Evolutionary conservation across 2,888 invertebrate genomes (phyloP).

Genomic region (Hoplodrina ambigua): DNA sequence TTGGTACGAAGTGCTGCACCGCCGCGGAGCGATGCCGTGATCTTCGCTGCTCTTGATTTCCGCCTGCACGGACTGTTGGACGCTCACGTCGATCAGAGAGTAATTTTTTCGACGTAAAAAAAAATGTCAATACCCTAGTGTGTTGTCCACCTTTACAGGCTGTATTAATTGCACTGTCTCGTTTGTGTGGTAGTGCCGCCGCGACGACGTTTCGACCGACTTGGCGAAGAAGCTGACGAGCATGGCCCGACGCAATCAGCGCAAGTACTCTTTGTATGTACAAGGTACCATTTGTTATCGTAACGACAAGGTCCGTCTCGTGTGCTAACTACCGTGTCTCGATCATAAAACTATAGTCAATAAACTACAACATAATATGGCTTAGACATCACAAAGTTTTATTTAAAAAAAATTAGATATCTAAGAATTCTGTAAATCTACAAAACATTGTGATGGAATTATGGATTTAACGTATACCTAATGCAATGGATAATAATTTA

Average conservation of each 20-base stretch:
- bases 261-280: neutral
- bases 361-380: slow-evolving; percentile 26
- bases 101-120: too few species aligned
- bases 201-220: too few species aligned
- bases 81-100: too few species aligned
- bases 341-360: slow-evolving; percentile 36
- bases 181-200: too few species aligned
- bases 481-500: slow-evolving; percentile 7
- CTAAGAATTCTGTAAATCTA: neutral
- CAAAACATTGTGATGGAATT: neutral
- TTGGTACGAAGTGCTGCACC: too few species aligned
- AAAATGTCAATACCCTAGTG: too few species aligned
- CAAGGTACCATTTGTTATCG: slow-evolving; percentile 15
- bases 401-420: neutral
- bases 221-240: too few species aligned
- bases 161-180: too few species aligned
- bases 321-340: slow-evolving; percentile 3
- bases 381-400: slow-evolving; percentile 2
- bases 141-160: too few species aligned
- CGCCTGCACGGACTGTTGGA: too few species aligned
- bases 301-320: neutral
- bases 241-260: neutral
- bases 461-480: neutral
- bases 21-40: too few species aligned
- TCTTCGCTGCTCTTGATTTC: too few species aligned